Percentiles rank a stretch among this genome's conserved stretches.
Evolutionary conservation across 1,140 invertebrate genomes (phyloP).

Genomic region (Apocrypta bakeri): DNA sequence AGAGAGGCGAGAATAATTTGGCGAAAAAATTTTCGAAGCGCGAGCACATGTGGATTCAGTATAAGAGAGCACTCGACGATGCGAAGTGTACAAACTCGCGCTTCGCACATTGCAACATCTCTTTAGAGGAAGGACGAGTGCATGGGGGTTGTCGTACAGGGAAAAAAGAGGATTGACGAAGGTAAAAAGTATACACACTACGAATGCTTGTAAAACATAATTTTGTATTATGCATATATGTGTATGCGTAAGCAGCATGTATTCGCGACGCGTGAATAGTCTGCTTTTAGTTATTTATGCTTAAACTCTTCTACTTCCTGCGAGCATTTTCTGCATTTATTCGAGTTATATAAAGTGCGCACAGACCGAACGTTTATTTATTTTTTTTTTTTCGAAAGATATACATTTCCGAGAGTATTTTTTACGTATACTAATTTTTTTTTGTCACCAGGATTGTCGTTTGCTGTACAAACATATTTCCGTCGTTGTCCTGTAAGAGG

Average conservation of each 20-base stretch:
- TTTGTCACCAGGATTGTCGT: not conserved
- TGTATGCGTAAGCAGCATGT: not conserved
- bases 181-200: not conserved
- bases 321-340: too few species aligned
- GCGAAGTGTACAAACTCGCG: constrained; percentile 26
- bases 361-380: too few species aligned
- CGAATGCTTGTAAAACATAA: not conserved
- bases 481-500: not conserved
- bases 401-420: too few species aligned
- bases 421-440: not conserved
- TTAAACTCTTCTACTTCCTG: too few species aligned
- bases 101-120: not conserved
- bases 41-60: not conserved
- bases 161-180: not conserved
- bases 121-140: not conserved
- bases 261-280: too few species aligned
- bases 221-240: not conserved
- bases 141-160: not conserved
- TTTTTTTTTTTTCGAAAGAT: too few species aligned
- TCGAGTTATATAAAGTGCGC: too few species aligned
- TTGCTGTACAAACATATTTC: not conserved
- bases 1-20: not conserved
- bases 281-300: too few species aligned
- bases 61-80: constrained; percentile 24
- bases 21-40: not conserved